Evolutionary conservation across 2,113 vertebrate species (phyloP).

Genomic region (Notechis scutatus): DNA sequence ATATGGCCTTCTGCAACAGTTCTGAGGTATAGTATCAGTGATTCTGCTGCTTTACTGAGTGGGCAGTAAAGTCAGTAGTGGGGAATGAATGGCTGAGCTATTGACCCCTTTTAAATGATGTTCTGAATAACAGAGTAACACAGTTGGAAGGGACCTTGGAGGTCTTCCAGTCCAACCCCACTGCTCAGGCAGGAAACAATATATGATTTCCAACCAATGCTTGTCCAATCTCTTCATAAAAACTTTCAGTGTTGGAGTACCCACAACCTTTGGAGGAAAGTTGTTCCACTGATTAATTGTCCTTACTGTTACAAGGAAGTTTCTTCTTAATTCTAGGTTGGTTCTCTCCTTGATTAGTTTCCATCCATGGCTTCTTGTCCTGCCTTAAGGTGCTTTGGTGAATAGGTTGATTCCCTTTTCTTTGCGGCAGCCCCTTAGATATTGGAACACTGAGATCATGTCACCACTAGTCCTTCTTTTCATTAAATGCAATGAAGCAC

Average conservation of each 20-base stretch:
- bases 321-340: not conserved
- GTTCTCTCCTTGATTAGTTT: not conserved
- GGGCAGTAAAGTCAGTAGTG: not conserved
- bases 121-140: not conserved
- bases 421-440: not conserved
- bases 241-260: not conserved
- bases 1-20: not conserved
- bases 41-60: not conserved
- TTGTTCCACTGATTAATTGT: not conserved
- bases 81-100: not conserved
- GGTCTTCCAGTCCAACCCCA: not conserved
- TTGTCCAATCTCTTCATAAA: not conserved
- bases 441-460: not conserved
- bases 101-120: not conserved
- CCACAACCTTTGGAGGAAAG: not conserved
- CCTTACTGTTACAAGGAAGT: not conserved
- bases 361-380: too few relatives aligned
- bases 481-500: not conserved
- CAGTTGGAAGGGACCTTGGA: not conserved
- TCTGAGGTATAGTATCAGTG: not conserved
- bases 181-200: not conserved
- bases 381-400: not conserved
- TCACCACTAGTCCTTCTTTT: not conserved
- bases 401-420: not conserved
- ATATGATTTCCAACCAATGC: not conserved